These are phyloP conservation scores for Drosophila algonquin DNA, from an alignment of 2,888 invertebrate genomes.

Conservation along the genomic window DNA sequence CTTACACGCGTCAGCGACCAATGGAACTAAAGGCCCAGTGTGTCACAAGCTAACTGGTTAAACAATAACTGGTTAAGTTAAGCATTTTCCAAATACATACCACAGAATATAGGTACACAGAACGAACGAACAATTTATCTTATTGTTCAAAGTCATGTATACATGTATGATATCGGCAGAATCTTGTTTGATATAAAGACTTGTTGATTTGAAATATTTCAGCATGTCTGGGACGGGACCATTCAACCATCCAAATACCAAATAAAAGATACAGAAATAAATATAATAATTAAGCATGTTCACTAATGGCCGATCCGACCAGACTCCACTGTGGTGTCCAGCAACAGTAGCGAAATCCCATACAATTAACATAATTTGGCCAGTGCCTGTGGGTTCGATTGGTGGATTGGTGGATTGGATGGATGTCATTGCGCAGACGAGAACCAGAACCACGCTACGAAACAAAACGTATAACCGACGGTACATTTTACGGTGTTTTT, in stretches of 20 bases:
- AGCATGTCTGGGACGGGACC: conserved; percentile 25
- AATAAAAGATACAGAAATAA: background rate
- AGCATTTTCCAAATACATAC: background rate
- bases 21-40: conserved; percentile 4
- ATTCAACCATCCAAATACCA: conserved; percentile 26
- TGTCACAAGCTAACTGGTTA: background rate
- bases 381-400: conserved; percentile 26
- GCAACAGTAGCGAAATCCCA: conserved; percentile 54
- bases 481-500: background rate
- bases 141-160: conserved; percentile 5
- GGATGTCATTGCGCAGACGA: conserved; percentile 28
- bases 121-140: conserved; percentile 20
- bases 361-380: conserved; percentile 54
- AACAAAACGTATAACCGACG: background rate
- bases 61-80: background rate
- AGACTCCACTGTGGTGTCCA: conserved; percentile 8
- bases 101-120: background rate
- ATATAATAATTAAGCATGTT: conserved; percentile 52
- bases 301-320: conserved; percentile 37
- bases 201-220: conserved; percentile 50
- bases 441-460: background rate
- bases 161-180: conserved; percentile 5
- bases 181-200: conserved; percentile 20
- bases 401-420: background rate
- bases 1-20: conserved; percentile 18